phyloP scores from a whole-genome alignment of 1,140 invertebrate genomes.

The Drosophila dunni region DNA sequence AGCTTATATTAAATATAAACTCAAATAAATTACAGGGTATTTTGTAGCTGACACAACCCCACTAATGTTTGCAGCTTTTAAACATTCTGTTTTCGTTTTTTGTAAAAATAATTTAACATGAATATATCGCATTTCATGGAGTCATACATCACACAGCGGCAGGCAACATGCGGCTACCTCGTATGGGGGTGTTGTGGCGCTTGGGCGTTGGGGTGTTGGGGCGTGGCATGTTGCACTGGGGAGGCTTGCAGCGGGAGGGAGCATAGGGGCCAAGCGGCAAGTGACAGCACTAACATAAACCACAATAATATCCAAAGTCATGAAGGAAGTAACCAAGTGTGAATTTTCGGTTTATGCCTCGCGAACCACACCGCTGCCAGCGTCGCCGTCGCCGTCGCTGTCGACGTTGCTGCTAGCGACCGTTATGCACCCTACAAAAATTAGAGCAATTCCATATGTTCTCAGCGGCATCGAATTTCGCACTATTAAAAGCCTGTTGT shows the following conservation, averaged over 20 bases:
- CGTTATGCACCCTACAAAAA: background rate
- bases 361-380: constrained; percentile 44
- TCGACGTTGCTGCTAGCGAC: background rate
- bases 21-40: too few relatives aligned
- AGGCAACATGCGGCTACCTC: constrained; percentile 32
- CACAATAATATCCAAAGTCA: constrained; percentile 83
- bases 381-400: constrained; percentile 13
- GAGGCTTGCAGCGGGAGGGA: background rate
- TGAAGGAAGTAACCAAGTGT: constrained; percentile 83
- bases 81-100: constrained; percentile 27
- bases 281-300: constrained; percentile 83
- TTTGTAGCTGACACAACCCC: too few relatives aligned
- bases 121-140: constrained; percentile 83
- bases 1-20: too few relatives aligned
- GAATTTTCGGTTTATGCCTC: constrained; percentile 82
- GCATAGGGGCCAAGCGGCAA: constrained; percentile 31
- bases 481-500: too few relatives aligned
- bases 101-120: constrained; percentile 77
- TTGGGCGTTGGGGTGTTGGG: constrained; percentile 26
- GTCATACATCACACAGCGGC: constrained; percentile 75
- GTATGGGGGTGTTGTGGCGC: constrained; percentile 26
- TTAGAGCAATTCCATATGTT: background rate
- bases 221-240: constrained; percentile 10
- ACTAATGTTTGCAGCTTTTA: too few relatives aligned
- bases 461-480: too few relatives aligned